phyloP scores from a whole-genome alignment of 2,888 invertebrate species.

The Leptopilina syphax region DNA sequence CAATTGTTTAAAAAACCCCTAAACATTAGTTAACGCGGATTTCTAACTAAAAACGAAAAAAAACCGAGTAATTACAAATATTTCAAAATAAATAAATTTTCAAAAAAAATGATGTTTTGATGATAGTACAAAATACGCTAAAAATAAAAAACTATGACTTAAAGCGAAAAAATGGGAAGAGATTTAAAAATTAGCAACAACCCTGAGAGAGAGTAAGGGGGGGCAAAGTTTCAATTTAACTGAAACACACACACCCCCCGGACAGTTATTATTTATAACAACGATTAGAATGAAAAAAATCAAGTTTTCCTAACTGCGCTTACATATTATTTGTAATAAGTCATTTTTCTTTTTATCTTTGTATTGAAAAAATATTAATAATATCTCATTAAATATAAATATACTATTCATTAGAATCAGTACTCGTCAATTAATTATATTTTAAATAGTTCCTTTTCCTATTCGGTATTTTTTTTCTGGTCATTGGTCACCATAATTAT shows the following conservation, averaged over 20 bases:
- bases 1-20: conserved; percentile 23
- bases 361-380: conserved; percentile 73
- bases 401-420: conserved; percentile 69
- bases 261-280: conserved; percentile 56
- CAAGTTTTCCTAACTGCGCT: conserved; percentile 65
- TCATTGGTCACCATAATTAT: conserved; percentile 51
- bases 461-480: conserved; percentile 47
- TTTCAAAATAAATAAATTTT: no score
- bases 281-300: conserved; percentile 65
- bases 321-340: conserved; percentile 69
- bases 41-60: conserved; percentile 29
- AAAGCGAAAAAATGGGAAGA: conserved; percentile 57
- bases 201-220: conserved; percentile 67
- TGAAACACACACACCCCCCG: conserved; percentile 51
- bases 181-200: conserved; percentile 66
- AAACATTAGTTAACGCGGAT: conserved; percentile 37
- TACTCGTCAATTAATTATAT: conserved; percentile 62
- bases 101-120: no score
- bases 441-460: conserved; percentile 54
- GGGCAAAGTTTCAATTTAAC: conserved; percentile 52
- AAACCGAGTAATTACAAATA: neutral
- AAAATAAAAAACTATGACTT: conserved; percentile 52
- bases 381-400: conserved; percentile 73
- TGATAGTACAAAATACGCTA: conserved; percentile 25
- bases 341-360: conserved; percentile 63